A percentile compares a stretch with the other conserved stretches of the same genome.
Conservation (phyloP, 2,113 vertebrate genomes). For the Centropus unirufus region DNA sequence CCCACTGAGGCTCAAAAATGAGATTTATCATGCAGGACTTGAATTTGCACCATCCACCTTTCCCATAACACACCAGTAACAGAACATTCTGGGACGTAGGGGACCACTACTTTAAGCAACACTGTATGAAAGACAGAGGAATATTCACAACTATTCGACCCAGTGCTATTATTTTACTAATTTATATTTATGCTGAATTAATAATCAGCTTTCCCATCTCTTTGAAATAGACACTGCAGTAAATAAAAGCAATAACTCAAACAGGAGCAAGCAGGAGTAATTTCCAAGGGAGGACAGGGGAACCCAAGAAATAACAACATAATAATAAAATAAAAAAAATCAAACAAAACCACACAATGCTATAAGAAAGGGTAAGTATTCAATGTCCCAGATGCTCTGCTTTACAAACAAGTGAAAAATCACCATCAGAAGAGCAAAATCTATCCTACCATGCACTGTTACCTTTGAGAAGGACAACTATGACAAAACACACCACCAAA, state of each 20-base stretch:
- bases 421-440: not conserved
- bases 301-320: not conserved
- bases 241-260: not conserved
- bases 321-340: too few species aligned
- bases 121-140: not conserved
- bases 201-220: not conserved
- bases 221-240: not conserved
- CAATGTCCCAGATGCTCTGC: not conserved
- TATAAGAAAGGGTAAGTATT: not conserved
- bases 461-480: not conserved
- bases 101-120: fast-evolving
- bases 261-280: not conserved
- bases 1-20: not conserved
- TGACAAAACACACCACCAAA: not conserved
- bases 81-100: not conserved
- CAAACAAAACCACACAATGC: not conserved
- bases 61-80: too few species aligned
- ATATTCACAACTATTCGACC: not conserved
- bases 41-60: too few species aligned
- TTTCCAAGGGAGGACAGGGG: not conserved
- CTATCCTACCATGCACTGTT: not conserved
- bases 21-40: not conserved
- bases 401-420: not conserved
- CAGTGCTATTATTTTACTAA: not conserved
- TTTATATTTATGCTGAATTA: not conserved